Percentiles rank a stretch among this genome's conserved stretches.
Evolutionary conservation across 2,888 invertebrate genomes (phyloP).

Genomic region (Scaptomyza tumidula): DNA sequence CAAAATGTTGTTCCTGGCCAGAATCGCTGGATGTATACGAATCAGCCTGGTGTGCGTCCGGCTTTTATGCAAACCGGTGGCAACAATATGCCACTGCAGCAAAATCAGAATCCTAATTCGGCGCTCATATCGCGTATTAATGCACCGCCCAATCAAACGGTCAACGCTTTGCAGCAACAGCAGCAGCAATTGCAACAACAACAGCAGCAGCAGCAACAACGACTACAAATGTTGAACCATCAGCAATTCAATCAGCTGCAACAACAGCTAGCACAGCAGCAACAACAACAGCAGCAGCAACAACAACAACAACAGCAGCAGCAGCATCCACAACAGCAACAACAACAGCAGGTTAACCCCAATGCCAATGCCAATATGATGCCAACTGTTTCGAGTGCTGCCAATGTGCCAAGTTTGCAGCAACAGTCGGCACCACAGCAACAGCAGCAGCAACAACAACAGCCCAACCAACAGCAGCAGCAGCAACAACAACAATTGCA

Average conservation of each 20-base stretch:
- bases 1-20: slow-evolving; percentile 76
- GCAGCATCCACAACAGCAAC: slow-evolving; percentile 42
- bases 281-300: slow-evolving; percentile 38
- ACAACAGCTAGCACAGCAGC: slow-evolving; percentile 65
- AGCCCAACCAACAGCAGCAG: slow-evolving; percentile 61
- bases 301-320: slow-evolving; percentile 39
- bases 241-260: slow-evolving; percentile 81
- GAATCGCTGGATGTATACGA: slow-evolving; percentile 81
- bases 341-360: slow-evolving; percentile 68
- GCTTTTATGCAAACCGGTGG: slow-evolving; percentile 69
- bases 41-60: slow-evolving; percentile 73
- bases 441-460: slow-evolving; percentile 64
- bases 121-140: slow-evolving; percentile 88
- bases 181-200: slow-evolving; percentile 76
- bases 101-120: slow-evolving; percentile 85
- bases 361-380: slow-evolving; percentile 70
- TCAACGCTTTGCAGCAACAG: slow-evolving; percentile 80
- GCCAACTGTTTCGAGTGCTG: slow-evolving; percentile 57
- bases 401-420: slow-evolving; percentile 57
- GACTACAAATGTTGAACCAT: slow-evolving; percentile 83
- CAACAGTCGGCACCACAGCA: slow-evolving; percentile 73
- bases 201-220: slow-evolving; percentile 70
- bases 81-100: slow-evolving; percentile 54
- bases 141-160: slow-evolving; percentile 85
- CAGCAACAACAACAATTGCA: slow-evolving; percentile 68